phyloP scores from a whole-genome alignment of 2,113 vertebrate genomes.

The Peromyscus maniculatus region DNA sequence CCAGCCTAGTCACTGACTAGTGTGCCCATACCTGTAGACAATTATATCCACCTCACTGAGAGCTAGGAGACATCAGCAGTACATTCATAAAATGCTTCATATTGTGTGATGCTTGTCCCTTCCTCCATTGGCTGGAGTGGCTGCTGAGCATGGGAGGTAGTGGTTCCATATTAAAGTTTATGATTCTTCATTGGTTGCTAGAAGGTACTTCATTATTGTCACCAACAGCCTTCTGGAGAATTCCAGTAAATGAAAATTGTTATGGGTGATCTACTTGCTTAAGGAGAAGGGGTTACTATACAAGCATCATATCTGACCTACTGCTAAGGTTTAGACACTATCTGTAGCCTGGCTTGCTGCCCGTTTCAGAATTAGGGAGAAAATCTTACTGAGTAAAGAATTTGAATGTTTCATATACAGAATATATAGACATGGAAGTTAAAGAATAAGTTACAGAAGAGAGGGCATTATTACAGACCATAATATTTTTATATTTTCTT shows the following conservation, averaged over 20 bases:
- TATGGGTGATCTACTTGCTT: neutral
- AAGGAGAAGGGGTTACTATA: slow-evolving; percentile 33
- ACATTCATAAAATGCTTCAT: neutral
- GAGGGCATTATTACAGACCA: slow-evolving; percentile 57
- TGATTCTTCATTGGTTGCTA: neutral
- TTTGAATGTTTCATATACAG: neutral
- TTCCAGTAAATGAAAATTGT: slow-evolving; percentile 14
- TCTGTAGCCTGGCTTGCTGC: slow-evolving; percentile 29
- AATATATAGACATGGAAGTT: neutral
- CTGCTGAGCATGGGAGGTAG: neutral
- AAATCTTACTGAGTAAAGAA: slow-evolving; percentile 14
- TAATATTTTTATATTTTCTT: slow-evolving; percentile 61
- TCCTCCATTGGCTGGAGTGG: neutral
- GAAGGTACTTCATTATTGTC: neutral
- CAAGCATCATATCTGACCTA: slow-evolving; percentile 34
- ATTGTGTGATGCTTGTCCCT: neutral
- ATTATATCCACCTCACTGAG: neutral
- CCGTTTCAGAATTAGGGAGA: neutral
- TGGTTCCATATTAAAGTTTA: neutral
- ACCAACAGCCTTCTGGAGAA: slow-evolving; percentile 41
- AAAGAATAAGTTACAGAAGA: slow-evolving; percentile 53
- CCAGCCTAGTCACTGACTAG: neutral
- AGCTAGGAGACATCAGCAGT: neutral
- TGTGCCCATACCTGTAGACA: neutral
- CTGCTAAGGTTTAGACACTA: neutral